Evolutionary conservation across 2,797 vertebrate species (phyloP), one percentile per base, ranked within the genome.

Genomic region (Anisognathus igniventris): DNA sequence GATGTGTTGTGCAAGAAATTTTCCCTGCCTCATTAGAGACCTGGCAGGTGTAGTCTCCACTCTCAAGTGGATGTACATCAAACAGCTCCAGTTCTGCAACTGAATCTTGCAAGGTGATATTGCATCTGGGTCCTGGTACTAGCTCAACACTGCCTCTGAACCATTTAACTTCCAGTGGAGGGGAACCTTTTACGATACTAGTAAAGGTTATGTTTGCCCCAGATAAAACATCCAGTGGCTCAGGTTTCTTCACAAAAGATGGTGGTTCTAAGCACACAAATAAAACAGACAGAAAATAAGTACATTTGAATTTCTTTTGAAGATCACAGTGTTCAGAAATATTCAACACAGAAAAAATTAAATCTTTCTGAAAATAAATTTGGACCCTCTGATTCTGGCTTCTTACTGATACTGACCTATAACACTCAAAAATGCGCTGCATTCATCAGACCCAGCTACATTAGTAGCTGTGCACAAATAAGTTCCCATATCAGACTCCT

Each of bases 1-100:
- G 98, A 70, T 84, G 98, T 16, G 99, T 98, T 10, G 98, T 98
- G 77, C 98, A 99, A 97, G 98, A 99, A 70, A 98, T 98, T 95
- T 98, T 99, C 17, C 99, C 99, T 56, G 99, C 99, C 25, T 99
- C 98, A 5, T 99, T 99, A 77, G 98, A 98, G 90, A 99, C 98
- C 94, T 99, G 98, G 92, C 99, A 99, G 37, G 98, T 99, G 86
- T 99, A 99, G 74, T 99, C 99, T 83, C 99, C 99, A 85, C 98
- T 98, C 75, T 99, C 98, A 83, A 98, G 97, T 15, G 97, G 88
- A 45, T 98, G 97, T 48, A 99, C 98, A 7, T 98, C 98, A 95
- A 98, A 98, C 58, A 99, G 98, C 93, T 99, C 98, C 97, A 99
- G 90, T 57, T 98, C 96, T 48, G 99, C 98, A 92, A 98, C 91